Evolutionary conservation across 2,797 vertebrate species (phyloP), one percentile per base, ranked within the genome.

Genomic region (Micromesistius poutassou): DNA sequence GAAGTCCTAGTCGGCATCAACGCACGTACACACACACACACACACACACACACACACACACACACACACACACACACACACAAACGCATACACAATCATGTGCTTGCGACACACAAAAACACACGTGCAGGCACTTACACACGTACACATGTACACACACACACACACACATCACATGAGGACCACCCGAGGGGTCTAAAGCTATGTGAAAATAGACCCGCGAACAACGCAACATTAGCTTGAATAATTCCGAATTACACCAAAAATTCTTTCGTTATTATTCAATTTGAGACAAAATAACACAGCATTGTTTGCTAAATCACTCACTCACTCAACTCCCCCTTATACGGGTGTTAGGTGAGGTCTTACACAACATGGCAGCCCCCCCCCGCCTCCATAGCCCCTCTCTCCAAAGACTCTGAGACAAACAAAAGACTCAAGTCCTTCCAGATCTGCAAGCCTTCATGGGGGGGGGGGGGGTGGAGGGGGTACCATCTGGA

Each of bases 401-500:
- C 9, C 25, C 62, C 62, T 28, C 62, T 68, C 62, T n/a, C 62
- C 62, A 3, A 68, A 68, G 62, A 68, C 62, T 12, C 62, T 2
- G 55, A 68, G 25, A 68, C n/a, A 28, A 68, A 68, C 62, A 71
- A 71, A 71, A 71, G 16, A 33, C 30, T 33, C 70, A 33, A 71
- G 31, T 8, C 70, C 70, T 74, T 30, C 73, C 73, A 74, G 40
- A 38, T 74, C 38, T 74, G 73, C 25, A 4, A 38, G 35, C 38
- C 35, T 30, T 42, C 36, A 12, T 10, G 25, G 36, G n/a, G 73
- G 25, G 70, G 70, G 1, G 73, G 38, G 2, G n/a, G 30, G n/a
- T n/a, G n/a, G n/a, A n/a, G n/a, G n/a, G 35, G 38, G 10, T 74
- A 74, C 73, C 73, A 74, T 74, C 73, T 74, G 73, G 73, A 30